These are phyloP conservation scores for Colostygia pectinataria DNA, from an alignment of 2,888 invertebrate genomes.

Conservation along the genomic window DNA sequence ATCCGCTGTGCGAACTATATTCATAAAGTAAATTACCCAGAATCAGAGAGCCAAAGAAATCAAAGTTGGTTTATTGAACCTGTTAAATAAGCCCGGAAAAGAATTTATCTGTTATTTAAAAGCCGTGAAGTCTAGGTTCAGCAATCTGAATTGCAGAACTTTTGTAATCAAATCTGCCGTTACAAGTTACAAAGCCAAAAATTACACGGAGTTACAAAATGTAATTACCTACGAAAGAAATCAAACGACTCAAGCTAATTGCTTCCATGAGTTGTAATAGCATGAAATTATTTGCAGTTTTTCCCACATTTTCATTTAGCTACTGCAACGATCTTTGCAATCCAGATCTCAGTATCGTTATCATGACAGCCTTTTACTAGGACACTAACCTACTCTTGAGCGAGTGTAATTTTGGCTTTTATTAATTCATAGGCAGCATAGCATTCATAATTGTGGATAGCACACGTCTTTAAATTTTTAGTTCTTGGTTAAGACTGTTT, in stretches of 20 bases:
- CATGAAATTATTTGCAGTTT: neutral
- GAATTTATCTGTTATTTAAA: constrained; percentile 20
- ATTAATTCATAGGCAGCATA: too few relatives aligned
- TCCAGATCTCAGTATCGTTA: too few relatives aligned
- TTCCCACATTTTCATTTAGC: too few relatives aligned
- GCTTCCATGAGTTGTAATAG: neutral
- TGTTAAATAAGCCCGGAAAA: constrained; percentile 21
- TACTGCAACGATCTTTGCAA: too few relatives aligned
- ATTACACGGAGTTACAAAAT: constrained; percentile 1
- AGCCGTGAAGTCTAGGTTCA: constrained; percentile 25
- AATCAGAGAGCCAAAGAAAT: constrained; percentile 19
- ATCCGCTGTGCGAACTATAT: too few relatives aligned
- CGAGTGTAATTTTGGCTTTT: too few relatives aligned
- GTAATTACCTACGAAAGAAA: neutral
- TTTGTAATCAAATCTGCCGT: constrained; percentile 4
- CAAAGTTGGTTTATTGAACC: constrained; percentile 18
- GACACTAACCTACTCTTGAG: too few relatives aligned
- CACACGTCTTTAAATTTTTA: too few relatives aligned
- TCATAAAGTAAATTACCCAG: neutral
- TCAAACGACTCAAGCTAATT: too few relatives aligned
- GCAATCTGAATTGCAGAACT: neutral
- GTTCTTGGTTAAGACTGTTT: too few relatives aligned
- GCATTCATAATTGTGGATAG: too few relatives aligned
- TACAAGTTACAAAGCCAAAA: constrained; percentile 8
- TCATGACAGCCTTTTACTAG: too few relatives aligned